phyloP scores from a whole-genome alignment of 2,888 invertebrate species.

The Drosophila longiperda region DNA sequence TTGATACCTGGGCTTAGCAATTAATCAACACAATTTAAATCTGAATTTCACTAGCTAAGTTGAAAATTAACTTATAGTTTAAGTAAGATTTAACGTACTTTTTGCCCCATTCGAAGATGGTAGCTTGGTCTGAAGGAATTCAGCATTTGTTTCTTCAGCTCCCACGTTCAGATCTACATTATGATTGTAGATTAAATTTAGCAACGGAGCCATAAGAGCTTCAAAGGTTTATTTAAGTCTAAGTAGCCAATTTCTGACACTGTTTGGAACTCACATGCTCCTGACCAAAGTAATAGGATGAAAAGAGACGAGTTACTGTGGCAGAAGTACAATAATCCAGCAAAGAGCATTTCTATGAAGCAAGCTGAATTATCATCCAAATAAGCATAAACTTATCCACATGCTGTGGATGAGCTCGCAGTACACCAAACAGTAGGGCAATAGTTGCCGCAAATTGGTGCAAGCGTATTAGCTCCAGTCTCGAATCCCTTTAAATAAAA shows the following conservation, averaged over 20 bases:
- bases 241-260: no score
- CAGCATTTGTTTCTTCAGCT: background rate
- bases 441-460: slow-evolving; percentile 39
- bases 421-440: slow-evolving; percentile 28
- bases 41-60: background rate
- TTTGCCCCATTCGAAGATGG: background rate
- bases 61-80: background rate
- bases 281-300: slow-evolving; percentile 12
- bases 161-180: slow-evolving; percentile 29
- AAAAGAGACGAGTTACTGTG: background rate
- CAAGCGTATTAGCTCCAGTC: slow-evolving; percentile 19
- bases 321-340: slow-evolving; percentile 5
- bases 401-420: slow-evolving; percentile 26
- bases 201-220: slow-evolving; percentile 28
- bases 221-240: background rate
- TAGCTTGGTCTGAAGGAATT: slow-evolving; percentile 18
- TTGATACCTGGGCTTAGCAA: background rate
- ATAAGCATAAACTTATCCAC: slow-evolving; percentile 25
- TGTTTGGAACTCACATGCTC: slow-evolving; percentile 31
- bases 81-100: background rate
- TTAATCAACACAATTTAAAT: background rate
- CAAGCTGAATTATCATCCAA: slow-evolving; percentile 30
- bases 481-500: background rate
- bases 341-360: slow-evolving; percentile 3
- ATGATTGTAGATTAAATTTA: slow-evolving; percentile 41